These are phyloP conservation scores for Drosophila albomicans DNA, from an alignment of 1,140 invertebrate genomes.

Conservation along the genomic window DNA sequence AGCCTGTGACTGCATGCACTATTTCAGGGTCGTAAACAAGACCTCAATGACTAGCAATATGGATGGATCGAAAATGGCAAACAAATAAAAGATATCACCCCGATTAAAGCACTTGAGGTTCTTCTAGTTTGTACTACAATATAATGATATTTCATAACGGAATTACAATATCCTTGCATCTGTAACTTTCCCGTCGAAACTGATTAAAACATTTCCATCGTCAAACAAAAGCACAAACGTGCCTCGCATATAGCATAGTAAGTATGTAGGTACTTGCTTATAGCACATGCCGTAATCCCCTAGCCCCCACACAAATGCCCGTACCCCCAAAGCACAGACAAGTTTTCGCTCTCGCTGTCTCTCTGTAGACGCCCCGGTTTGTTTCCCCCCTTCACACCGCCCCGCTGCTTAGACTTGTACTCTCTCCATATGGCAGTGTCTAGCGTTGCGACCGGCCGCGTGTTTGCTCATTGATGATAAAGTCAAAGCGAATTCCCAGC, in stretches of 20 bases:
- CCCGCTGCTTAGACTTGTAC: neutral
- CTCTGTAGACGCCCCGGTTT: conserved; percentile 9
- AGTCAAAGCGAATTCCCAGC: conserved; percentile 40
- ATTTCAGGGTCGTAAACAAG: conserved; percentile 50
- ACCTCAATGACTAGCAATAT: conserved; percentile 55
- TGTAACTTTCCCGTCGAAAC: conserved; percentile 1
- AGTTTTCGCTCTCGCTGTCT: conserved; percentile 15
- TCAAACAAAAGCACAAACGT: conserved; percentile 27
- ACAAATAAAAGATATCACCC: conserved; percentile 24
- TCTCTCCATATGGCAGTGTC: conserved; percentile 18
- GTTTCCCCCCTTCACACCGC: neutral
- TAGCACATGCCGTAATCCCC: conserved; percentile 20
- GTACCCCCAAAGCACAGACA: conserved; percentile 2
- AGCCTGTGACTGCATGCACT: conserved; percentile 20
- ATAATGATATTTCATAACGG: conserved; percentile 3
- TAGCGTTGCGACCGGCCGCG: conserved; percentile 58
- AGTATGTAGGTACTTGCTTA: conserved; percentile 8
- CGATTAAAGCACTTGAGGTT: conserved; percentile 19
- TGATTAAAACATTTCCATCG: conserved; percentile 4
- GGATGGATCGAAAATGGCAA: conserved; percentile 30
- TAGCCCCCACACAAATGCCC: conserved; percentile 13
- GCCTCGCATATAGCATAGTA: neutral
- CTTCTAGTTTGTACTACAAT: neutral
- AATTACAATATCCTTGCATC: conserved; percentile 13
- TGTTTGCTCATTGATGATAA: conserved; percentile 65